Evolutionary conservation across 2,797 vertebrate species (phyloP), one percentile per base, ranked within the genome.

Genomic region (Parotocinclus haroldoi): DNA sequence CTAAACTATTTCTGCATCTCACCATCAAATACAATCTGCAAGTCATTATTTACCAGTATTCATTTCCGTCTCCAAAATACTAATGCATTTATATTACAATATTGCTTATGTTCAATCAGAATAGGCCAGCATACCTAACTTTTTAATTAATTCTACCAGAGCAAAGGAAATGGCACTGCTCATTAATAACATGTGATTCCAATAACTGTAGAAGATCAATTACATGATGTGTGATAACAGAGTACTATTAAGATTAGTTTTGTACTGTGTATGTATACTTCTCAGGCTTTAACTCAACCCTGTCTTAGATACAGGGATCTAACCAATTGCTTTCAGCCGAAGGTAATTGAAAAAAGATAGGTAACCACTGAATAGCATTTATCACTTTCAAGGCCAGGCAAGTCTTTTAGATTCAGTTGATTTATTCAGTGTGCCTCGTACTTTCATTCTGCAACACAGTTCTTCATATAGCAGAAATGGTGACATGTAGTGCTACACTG

Each of bases 331-430:
- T 19, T 68, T 54, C 50, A 55, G 58, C 7, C 10, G 51, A 61
- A 48, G 54, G 42, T 61, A 61, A 61, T 68, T 61, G 58, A 18
- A 69, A 69, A 69, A 56, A 69, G 51, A 61, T 40, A 46, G 48
- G 19, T 60, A 39, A 39, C 40, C 14, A 4, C 27, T 55, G 51
- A 62, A 55, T 14, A 61, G 17, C 58, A 68, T 60, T 48, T 39
- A 68, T 61, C 58, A 55, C 42, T 27, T 62, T 62, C 44, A 69
- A 48, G 39, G 16, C 45, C 51, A 38, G 36, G 13, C 17, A 14
- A 40, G 58, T 48, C 7, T 40, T 62, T 62, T 42, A 49, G 67
- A 49, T 56, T 54, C 42, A 48, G 51, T 37, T 69, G 58, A 48
- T 42, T 44, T 27, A 14, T 46, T 56, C 16, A 7, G 19, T 11